Percentiles rank a stretch among this genome's conserved stretches.
These are phyloP conservation scores for Lasius platythorax DNA, from an alignment of 2,888 invertebrate species.

Conservation along the genomic window DNA sequence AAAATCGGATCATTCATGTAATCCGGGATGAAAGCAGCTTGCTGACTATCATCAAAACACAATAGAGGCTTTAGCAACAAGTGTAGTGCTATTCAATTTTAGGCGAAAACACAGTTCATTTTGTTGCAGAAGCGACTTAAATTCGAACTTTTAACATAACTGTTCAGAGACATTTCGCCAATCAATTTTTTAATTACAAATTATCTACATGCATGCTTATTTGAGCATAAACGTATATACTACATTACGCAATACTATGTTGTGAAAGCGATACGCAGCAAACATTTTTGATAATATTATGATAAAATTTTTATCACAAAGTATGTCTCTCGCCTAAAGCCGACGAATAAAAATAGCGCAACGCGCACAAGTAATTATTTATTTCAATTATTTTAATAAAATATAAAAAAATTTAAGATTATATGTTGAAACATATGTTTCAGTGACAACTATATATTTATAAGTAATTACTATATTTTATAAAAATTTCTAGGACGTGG, in stretches of 20 bases:
- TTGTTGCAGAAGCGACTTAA: not conserved
- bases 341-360: not conserved
- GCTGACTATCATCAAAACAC: not conserved
- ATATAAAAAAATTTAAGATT: not conserved
- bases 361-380: not conserved
- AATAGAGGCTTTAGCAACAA: slow-evolving; percentile 1
- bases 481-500: not conserved
- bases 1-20: not conserved
- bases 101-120: not conserved
- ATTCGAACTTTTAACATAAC: not conserved
- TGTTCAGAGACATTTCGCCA: not conserved
- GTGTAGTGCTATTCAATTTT: not conserved
- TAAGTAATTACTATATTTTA: not conserved
- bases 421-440: not conserved
- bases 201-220: not conserved
- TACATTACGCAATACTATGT: not conserved
- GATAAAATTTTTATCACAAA: slow-evolving; percentile 1
- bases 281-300: not conserved
- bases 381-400: not conserved
- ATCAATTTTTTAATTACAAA: not conserved
- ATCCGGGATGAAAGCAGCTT: slow-evolving; percentile 11
- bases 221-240: not conserved
- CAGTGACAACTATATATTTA: not conserved
- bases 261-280: not conserved
- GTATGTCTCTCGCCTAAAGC: not conserved